phyloP scores from a whole-genome alignment of 1,140 invertebrate species.

The Pomacea maculata region DNA sequence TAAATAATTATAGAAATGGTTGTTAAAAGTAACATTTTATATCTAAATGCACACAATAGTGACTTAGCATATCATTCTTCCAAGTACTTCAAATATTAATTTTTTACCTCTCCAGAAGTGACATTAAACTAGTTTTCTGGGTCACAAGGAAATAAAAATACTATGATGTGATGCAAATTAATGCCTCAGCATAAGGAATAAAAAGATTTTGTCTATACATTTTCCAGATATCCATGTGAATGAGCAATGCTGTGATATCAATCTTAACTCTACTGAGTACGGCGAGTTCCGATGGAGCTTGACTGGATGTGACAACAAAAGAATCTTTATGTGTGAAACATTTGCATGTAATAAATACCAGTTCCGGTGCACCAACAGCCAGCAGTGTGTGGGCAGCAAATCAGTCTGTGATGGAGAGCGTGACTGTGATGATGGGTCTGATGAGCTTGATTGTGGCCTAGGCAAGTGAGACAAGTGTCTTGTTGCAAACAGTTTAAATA shows the following conservation, averaged over 20 bases:
- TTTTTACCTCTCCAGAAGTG: too few relatives aligned
- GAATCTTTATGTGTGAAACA: constrained; percentile 27
- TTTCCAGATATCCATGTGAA: constrained; percentile 11
- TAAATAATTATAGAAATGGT: too few relatives aligned
- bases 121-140: too few relatives aligned
- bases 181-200: too few relatives aligned
- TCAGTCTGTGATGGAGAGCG: constrained; percentile 26
- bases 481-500: too few relatives aligned
- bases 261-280: constrained; percentile 5
- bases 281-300: constrained; percentile 26
- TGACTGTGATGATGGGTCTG: constrained; percentile 29
- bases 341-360: constrained; percentile 18
- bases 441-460: constrained; percentile 20
- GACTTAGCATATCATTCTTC: too few relatives aligned
- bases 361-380: constrained; percentile 18
- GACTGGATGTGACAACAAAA: constrained; percentile 17
- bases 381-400: constrained; percentile 16
- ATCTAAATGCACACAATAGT: too few relatives aligned
- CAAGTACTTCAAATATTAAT: too few relatives aligned
- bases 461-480: constrained; percentile 5
- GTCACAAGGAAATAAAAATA: background rate
- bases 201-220: background rate
- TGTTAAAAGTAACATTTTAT: too few relatives aligned
- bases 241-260: constrained; percentile 27
- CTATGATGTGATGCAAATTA: background rate